phyloP scores from a whole-genome alignment of 2,113 vertebrate genomes.

The Dromiciops gliroides region DNA sequence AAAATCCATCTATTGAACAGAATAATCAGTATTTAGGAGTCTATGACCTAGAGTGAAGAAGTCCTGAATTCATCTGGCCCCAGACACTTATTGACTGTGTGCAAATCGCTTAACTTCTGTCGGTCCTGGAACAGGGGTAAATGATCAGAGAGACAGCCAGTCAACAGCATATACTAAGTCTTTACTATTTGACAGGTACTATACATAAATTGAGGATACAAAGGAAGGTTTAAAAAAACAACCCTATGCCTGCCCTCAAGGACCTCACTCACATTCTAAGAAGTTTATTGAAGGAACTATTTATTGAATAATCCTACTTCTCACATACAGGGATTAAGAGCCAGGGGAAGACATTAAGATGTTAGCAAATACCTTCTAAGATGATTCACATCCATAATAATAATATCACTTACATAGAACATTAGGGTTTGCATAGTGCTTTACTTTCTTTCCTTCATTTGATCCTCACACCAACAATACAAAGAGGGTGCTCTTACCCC shows the following conservation, averaged over 20 bases:
- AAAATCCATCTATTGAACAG: background rate
- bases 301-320: background rate
- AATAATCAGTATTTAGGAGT: background rate
- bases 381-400: background rate
- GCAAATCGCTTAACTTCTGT: background rate
- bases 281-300: background rate
- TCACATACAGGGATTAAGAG: background rate
- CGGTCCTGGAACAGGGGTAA: background rate
- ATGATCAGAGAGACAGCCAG: background rate
- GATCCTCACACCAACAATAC: background rate
- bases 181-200: background rate
- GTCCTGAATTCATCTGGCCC: background rate
- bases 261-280: background rate
- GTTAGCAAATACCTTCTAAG: background rate
- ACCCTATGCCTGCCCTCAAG: background rate
- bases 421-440: background rate
- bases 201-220: background rate
- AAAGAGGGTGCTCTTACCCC: background rate
- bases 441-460: background rate
- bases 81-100: background rate
- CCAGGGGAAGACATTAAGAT: background rate
- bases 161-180: no score
- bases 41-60: background rate
- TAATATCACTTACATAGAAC: background rate
- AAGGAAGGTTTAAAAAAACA: background rate